These are phyloP conservation scores for Istiophorus platypterus DNA, from an alignment of 2,113 vertebrate species.

Conservation along the genomic window DNA sequence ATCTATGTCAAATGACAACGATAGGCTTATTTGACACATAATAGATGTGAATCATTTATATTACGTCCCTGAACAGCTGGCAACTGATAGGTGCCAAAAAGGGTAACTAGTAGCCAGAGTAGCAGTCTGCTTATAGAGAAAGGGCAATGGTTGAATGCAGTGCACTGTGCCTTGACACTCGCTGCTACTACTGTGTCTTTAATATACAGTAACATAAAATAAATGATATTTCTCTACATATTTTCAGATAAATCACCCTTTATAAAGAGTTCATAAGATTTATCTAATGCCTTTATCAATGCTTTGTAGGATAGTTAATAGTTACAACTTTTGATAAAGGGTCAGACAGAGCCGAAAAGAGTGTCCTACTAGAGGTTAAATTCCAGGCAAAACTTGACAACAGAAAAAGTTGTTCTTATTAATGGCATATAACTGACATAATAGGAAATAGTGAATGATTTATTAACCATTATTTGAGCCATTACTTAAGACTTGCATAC, in stretches of 20 bases:
- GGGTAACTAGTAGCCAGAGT: conserved; percentile 9
- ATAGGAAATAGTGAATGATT: background rate
- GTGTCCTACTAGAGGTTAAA: background rate
- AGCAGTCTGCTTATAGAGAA: background rate
- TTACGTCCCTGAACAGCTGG: conserved; percentile 24
- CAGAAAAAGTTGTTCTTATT: background rate
- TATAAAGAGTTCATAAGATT: background rate
- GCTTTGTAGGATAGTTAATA: background rate
- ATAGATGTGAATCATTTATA: conserved; percentile 43
- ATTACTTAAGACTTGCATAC: background rate
- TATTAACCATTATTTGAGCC: background rate
- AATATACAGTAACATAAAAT: background rate
- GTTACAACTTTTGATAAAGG: background rate
- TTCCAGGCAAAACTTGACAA: background rate
- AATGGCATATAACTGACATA: background rate
- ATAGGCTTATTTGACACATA: conserved; percentile 39
- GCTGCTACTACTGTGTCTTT: background rate
- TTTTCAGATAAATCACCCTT: background rate
- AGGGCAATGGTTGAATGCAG: background rate
- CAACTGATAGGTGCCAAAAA: conserved; percentile 14
- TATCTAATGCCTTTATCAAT: background rate
- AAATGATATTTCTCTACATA: background rate
- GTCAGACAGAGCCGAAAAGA: background rate
- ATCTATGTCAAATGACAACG: conserved; percentile 43
- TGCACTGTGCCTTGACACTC: background rate